Percentiles rank a stretch among this genome's conserved stretches.
Conservation (phyloP, 1,140 invertebrate species). For the Andricus grossulariae region DNA sequence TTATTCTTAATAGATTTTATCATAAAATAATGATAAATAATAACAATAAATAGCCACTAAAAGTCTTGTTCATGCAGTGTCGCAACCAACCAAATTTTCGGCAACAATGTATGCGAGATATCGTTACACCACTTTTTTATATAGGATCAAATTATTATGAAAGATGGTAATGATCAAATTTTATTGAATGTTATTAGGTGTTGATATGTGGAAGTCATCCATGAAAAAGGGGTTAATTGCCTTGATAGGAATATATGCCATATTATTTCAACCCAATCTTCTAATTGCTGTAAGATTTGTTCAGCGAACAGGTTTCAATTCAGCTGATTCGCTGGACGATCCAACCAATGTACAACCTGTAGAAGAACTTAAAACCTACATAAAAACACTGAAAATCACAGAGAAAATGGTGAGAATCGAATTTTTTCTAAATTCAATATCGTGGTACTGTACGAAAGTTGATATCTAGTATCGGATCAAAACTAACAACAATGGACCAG, state of each 20-base stretch:
- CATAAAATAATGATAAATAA: too few relatives aligned
- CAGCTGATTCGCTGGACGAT: conserved; percentile 54
- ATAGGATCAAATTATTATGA: too few relatives aligned
- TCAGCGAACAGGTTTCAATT: conserved; percentile 62
- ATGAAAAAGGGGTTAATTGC: conserved; percentile 70
- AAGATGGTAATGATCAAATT: too few relatives aligned
- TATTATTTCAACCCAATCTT: conserved; percentile 71
- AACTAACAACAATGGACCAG: neutral
- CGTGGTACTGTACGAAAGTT: conserved; percentile 1
- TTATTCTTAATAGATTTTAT: too few relatives aligned
- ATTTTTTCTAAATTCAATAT: conserved; percentile 23
- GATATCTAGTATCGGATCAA: conserved; percentile 5
- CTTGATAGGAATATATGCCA: conserved; percentile 67
- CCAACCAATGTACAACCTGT: conserved; percentile 54
- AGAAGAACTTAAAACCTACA: conserved; percentile 53
- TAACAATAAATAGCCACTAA: too few relatives aligned
- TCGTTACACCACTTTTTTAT: too few relatives aligned
- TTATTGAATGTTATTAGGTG: too few relatives aligned
- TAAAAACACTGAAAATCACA: conserved; percentile 49
- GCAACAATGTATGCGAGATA: too few relatives aligned
- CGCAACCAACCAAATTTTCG: too few relatives aligned
- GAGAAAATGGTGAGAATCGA: conserved; percentile 62
- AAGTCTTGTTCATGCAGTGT: too few relatives aligned
- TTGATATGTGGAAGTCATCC: conserved; percentile 56
- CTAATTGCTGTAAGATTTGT: conserved; percentile 67